Evolutionary conservation across 2,888 invertebrate species (phyloP), one percentile per base, ranked within the genome.

Genomic region (Orthosia gracilis): DNA sequence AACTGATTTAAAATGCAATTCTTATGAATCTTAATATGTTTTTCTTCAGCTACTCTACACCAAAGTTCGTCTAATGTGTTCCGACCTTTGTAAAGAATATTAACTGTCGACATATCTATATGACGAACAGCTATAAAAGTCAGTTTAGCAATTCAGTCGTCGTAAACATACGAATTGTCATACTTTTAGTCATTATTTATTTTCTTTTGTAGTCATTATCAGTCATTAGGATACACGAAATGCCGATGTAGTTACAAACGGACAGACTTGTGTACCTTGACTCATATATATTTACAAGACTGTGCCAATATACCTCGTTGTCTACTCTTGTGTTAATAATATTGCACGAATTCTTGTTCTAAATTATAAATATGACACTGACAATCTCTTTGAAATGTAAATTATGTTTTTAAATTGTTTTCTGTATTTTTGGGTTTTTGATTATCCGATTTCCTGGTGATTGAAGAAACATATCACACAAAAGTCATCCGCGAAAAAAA

Each of bases 121-220:
- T 40, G 73, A 61, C 72, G 70, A 58, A 73, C 63, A 71, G 40
- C 78, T 74, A 70, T 85, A 85, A 87, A 87, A 68, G 85, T 80
- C 83, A 83, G 50, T 63, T 77, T 63, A 69, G 64, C 71, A 67
- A 78, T 87, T 83, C 85, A 65, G 67, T 61, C 26, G 71, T 74
- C 76, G 74, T 85, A 78, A 87, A 85, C 73, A 83, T 61, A 73
- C 40, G 68, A 83, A 83, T 80, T 73, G 71, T 85, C 85, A 80
- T 87, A 76, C 74, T 76, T 87, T 81, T 78, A 82, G 75, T 78
- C 78, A 82, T 82, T 82, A 78, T 86, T 80, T 73, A 72, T 73
- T 78, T 79, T 85, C 82, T 76, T 85, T 84, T 87, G 85, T 87
- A 79, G 78, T 85, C 83, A 84, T 86, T 83, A 88, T 79, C 87